These are phyloP conservation scores for Chaetophractus vellerosus DNA, from an alignment of 2,797 vertebrate genomes.

Conservation along the genomic window DNA sequence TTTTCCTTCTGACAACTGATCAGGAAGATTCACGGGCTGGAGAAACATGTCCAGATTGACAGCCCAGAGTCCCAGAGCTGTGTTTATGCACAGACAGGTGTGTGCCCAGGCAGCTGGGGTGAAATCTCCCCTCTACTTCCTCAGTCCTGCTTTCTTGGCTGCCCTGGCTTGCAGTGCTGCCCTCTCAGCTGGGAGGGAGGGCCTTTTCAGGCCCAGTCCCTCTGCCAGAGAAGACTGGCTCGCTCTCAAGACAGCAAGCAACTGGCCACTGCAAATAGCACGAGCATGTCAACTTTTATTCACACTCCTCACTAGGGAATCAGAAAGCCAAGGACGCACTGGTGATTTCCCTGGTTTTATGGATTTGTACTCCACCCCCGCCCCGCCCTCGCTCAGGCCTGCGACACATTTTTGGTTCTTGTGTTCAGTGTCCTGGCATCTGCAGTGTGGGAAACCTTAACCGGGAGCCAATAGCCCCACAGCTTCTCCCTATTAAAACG, in stretches of 20 bases:
- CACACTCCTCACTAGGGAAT: constrained; percentile 60
- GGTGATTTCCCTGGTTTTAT: constrained; percentile 78
- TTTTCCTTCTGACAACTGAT: constrained; percentile 67
- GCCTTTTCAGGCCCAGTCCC: constrained; percentile 18
- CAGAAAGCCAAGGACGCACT: constrained; percentile 73
- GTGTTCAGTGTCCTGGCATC: constrained; percentile 81
- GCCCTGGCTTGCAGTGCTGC: not conserved
- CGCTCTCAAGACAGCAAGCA: constrained; percentile 70
- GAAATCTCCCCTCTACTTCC: not conserved
- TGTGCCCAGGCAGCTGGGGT: constrained; percentile 42
- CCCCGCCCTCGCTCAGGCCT: constrained; percentile 5
- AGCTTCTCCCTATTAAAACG: constrained; percentile 83
- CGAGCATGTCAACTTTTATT: constrained; percentile 70
- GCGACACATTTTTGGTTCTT: constrained; percentile 77
- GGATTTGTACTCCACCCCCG: constrained; percentile 19
- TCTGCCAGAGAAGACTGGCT: constrained; percentile 76
- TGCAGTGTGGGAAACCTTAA: constrained; percentile 79
- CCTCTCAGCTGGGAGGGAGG: constrained; percentile 31
- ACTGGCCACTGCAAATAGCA: constrained; percentile 76
- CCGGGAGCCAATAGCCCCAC: constrained; percentile 76
- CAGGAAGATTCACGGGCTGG: not conserved
- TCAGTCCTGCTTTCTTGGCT: not conserved
- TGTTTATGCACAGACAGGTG: constrained; percentile 62
- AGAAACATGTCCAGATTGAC: constrained; percentile 71
- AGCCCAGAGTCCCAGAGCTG: constrained; percentile 51